Conservation (phyloP, 2,797 vertebrate genomes). For the Periophthalmus magnuspinnatus region DNA sequence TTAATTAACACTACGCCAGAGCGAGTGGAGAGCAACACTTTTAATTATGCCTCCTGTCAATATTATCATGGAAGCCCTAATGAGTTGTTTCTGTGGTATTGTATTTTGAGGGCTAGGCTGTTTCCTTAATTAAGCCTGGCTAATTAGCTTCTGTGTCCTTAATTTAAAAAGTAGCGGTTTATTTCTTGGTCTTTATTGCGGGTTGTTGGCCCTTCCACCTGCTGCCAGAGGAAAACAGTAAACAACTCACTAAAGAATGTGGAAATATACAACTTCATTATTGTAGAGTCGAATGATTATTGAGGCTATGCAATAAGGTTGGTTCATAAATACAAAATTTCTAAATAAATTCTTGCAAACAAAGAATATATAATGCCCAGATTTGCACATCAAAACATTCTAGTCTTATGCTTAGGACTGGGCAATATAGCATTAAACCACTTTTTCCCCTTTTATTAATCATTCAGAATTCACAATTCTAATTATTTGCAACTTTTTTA, state of each 20-base stretch:
- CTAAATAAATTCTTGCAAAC: too few relatives aligned
- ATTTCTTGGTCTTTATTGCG: slow-evolving; percentile 18
- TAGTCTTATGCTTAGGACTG: too few relatives aligned
- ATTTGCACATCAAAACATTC: too few relatives aligned
- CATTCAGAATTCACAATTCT: too few relatives aligned
- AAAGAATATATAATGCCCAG: too few relatives aligned
- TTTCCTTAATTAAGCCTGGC: slow-evolving; percentile 61
- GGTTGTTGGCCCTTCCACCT: slow-evolving; percentile 23
- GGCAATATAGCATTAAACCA: too few relatives aligned
- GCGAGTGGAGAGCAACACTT: slow-evolving; percentile 49
- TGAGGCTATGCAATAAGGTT: background rate
- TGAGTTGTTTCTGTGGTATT: slow-evolving; percentile 64
- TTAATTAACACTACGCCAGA: slow-evolving; percentile 57
- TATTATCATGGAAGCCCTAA: slow-evolving; percentile 63
- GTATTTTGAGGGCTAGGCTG: slow-evolving; percentile 49
- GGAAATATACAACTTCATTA: background rate
- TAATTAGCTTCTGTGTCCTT: slow-evolving; percentile 29
- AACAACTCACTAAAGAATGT: slow-evolving; percentile 13
- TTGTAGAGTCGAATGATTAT: background rate
- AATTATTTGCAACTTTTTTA: too few relatives aligned
- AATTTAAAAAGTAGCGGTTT: slow-evolving; percentile 25
- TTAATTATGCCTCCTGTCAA: slow-evolving; percentile 67
- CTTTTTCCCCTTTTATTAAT: too few relatives aligned
- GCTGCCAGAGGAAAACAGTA: slow-evolving; percentile 18
- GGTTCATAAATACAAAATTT: too few relatives aligned